Evolutionary conservation across 2,888 invertebrate species (phyloP).

Genomic region (Cynaeus angustus): DNA sequence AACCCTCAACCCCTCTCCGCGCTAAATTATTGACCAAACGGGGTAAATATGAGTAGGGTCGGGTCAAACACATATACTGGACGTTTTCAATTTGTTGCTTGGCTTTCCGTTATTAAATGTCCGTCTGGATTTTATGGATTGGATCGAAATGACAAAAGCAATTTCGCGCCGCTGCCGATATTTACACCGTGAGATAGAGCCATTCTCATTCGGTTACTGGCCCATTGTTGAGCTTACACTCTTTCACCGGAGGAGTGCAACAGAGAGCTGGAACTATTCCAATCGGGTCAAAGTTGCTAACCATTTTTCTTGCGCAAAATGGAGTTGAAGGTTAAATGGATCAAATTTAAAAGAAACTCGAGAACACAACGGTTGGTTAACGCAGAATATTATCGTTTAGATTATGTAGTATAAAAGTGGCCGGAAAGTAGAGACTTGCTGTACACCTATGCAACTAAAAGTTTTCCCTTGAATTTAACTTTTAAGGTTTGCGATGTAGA

Average conservation of each 20-base stretch:
- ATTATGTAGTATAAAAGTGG: too few relatives aligned
- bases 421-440: too few relatives aligned
- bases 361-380: too few relatives aligned
- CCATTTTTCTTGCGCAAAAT: conserved; percentile 1
- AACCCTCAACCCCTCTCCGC: conserved; percentile 51
- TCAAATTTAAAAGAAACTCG: too few relatives aligned
- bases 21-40: conserved; percentile 56
- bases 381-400: too few relatives aligned
- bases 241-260: neutral
- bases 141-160: conserved; percentile 43
- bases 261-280: conserved; percentile 25
- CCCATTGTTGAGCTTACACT: conserved; percentile 20
- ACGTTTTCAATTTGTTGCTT: conserved; percentile 34
- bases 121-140: conserved; percentile 34
- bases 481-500: too few relatives aligned
- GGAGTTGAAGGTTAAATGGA: neutral
- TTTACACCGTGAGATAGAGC: conserved; percentile 28
- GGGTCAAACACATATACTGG: conserved; percentile 13
- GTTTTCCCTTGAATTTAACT: too few relatives aligned
- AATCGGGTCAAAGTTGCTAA: conserved; percentile 28
- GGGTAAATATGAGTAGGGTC: conserved; percentile 48
- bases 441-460: too few relatives aligned
- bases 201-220: conserved; percentile 20
- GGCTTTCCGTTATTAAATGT: conserved; percentile 28
- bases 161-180: conserved; percentile 35